These are phyloP conservation scores for Craniophora ligustri DNA, from an alignment of 2,888 invertebrate genomes.

Conservation along the genomic window DNA sequence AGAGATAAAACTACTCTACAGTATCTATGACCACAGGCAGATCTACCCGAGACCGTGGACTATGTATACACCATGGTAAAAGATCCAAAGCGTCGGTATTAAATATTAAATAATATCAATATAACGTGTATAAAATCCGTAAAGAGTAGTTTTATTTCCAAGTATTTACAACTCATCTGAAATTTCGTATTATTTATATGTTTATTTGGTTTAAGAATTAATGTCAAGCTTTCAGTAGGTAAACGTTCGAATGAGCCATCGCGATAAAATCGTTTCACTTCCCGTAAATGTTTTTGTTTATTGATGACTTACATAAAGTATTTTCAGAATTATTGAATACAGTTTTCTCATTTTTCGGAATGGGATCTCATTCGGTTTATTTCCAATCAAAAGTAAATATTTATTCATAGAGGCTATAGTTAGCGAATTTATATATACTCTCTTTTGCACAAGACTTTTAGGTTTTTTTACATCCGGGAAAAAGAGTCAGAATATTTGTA, in stretches of 20 bases:
- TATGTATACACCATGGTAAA: too few relatives aligned
- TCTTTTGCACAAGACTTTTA: slow-evolving; percentile 39
- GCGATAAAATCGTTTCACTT: slow-evolving; percentile 31
- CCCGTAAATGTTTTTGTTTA: slow-evolving; percentile 45
- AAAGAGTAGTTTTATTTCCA: too few relatives aligned
- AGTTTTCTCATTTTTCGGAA: slow-evolving; percentile 30
- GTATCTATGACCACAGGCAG: too few relatives aligned
- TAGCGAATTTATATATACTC: slow-evolving; percentile 44
- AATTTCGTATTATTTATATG: too few relatives aligned
- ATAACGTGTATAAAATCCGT: too few relatives aligned
- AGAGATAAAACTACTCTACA: too few relatives aligned
- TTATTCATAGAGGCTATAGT: slow-evolving; percentile 46
- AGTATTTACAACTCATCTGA: too few relatives aligned
- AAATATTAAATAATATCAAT: too few relatives aligned
- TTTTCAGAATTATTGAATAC: slow-evolving; percentile 34
- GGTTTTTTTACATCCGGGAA: slow-evolving; percentile 28
- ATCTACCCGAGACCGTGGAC: too few relatives aligned
- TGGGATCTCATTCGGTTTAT: slow-evolving; percentile 39
- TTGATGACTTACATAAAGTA: slow-evolving; percentile 31
- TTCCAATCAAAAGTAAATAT: slow-evolving; percentile 42
- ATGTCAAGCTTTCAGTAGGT: neutral
- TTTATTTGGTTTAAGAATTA: too few relatives aligned
- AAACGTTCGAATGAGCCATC: slow-evolving; percentile 18
- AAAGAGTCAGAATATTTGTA: slow-evolving; percentile 24
- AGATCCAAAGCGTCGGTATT: too few relatives aligned